These are phyloP conservation scores for Sycophila sp. DNA, from an alignment of 1,140 invertebrate species.

Conservation along the genomic window DNA sequence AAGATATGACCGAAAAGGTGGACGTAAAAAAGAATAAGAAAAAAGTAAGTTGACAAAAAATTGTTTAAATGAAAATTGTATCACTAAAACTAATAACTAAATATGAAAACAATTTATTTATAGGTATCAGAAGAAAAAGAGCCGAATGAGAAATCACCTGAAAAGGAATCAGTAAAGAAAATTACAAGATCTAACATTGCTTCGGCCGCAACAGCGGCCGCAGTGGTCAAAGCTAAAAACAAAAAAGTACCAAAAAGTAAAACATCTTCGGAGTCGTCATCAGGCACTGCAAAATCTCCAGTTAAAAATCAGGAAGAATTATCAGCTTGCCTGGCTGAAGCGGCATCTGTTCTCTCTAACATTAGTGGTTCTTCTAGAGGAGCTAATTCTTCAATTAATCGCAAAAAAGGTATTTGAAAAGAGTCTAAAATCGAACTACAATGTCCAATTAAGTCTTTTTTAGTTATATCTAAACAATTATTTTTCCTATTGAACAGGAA, in stretches of 20 bases:
- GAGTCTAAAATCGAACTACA: no score
- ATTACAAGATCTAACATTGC: conserved; percentile 48
- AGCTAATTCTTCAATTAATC: conserved; percentile 44
- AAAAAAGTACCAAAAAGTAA: conserved; percentile 50
- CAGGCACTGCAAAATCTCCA: conserved; percentile 42
- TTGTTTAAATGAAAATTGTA: no score
- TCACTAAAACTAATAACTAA: neutral
- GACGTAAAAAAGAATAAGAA: conserved; percentile 27
- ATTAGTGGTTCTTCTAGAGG: conserved; percentile 3
- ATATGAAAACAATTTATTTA: neutral
- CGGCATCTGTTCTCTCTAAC: conserved; percentile 53
- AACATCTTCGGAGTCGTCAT: conserved; percentile 40
- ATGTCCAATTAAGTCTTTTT: no score
- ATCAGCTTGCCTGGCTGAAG: conserved; percentile 60
- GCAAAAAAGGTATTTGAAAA: conserved; percentile 55
- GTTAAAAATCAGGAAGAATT: conserved; percentile 54
- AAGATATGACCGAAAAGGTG: conserved; percentile 13
- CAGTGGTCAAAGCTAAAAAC: conserved; percentile 44
- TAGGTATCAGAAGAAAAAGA: conserved; percentile 35
- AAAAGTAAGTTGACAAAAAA: neutral
- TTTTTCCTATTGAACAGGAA: no score
- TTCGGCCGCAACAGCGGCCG: conserved; percentile 34
- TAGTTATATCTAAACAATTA: no score
- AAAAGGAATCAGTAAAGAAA: conserved; percentile 44
- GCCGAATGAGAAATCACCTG: conserved; percentile 25